Base-by-base conservation (phyloP, 64 coral and sea anemone species). In the Montipora sp. region DNA sequence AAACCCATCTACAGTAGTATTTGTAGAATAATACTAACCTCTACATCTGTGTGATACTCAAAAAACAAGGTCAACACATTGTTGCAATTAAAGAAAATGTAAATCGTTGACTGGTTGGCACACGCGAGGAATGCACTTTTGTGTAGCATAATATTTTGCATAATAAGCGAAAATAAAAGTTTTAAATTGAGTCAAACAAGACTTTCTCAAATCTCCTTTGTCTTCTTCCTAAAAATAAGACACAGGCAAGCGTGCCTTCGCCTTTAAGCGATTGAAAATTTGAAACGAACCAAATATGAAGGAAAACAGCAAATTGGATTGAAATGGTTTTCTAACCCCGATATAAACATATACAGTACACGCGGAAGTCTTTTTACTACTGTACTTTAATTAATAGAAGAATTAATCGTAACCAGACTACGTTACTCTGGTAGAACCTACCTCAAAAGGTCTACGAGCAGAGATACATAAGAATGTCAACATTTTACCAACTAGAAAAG, bases 401-500 rank as follows among this genome's bases (percentile, higher is more conserved):
- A 36, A 36, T 36, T 36, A 36, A 36, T 36, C 36, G 36, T 36
- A 36, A 36, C 36, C 36, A 36, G 36, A 36, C 1, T 36, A 36
- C 36, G 36, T 71, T 5, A 9, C 0, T 5, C 8, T 71, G 21
- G 21, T 8, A 22, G 8, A 23, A 4, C 68, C 14, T 20, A 9
- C 18, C 21, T 23, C 1, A 50, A 71, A 50, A 82, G 58, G 46
- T 85, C 59, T 7, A 57, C 53, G 11, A 57, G 53, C 6, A 57
- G 53, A 57, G 15, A n/a, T 47, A 47, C 16, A 16, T 67, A 84
- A 69, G 59, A 84, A 68, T 84, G 53, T 85, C 82, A 71, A 85
- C 82, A 85, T 72, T 85, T 85, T 85, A 85, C 63, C 63, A 51
- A 71, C 63, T 70, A 51, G 47, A 70, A 71, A 85, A 49, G 45